phyloP scores from a whole-genome alignment of 2,113 vertebrate species.

The Pleuronectes platessa region DNA sequence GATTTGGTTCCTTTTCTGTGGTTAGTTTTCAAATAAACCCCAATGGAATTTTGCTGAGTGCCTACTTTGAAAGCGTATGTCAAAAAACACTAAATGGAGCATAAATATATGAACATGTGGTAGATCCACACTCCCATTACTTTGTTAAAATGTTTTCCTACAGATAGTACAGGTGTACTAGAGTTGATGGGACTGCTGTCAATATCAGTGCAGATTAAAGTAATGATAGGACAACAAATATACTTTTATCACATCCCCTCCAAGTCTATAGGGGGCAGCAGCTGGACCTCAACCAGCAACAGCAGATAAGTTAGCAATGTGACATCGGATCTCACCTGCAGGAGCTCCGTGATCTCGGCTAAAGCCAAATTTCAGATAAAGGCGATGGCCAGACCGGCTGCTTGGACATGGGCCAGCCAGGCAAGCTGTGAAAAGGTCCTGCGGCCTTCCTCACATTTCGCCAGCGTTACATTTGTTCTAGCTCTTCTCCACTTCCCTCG shows the following conservation, averaged over 20 bases:
- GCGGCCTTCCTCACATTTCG: slow-evolving; percentile 66
- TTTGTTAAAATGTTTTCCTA: slow-evolving; percentile 25
- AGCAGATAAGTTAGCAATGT: slow-evolving; percentile 26
- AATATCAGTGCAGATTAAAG: slow-evolving; percentile 9
- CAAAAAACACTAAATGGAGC: slow-evolving; percentile 29
- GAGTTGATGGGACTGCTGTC: slow-evolving; percentile 7
- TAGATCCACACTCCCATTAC: slow-evolving; percentile 16
- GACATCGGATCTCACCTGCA: slow-evolving; percentile 58
- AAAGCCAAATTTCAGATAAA: slow-evolving; percentile 46
- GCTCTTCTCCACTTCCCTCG: slow-evolving; percentile 57
- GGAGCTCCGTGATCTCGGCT: slow-evolving; percentile 32
- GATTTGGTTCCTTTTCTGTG: slow-evolving; percentile 26
- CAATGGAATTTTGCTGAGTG: slow-evolving; percentile 15
- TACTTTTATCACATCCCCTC: neutral
- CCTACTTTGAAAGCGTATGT: slow-evolving; percentile 28
- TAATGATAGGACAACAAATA: slow-evolving; percentile 20
- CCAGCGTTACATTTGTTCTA: slow-evolving; percentile 70
- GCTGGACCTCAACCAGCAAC: neutral
- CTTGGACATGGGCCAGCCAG: slow-evolving; percentile 65
- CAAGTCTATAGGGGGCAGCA: neutral
- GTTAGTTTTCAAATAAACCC: slow-evolving; percentile 37
- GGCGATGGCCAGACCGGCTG: slow-evolving; percentile 46
- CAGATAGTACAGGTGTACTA: neutral
- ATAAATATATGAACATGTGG: slow-evolving; percentile 22
- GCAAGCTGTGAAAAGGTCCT: slow-evolving; percentile 73